Percentiles rank a stretch among this genome's conserved stretches.
Conservation (phyloP, 1,140 invertebrate species). For the Drosophila bocki region DNA sequence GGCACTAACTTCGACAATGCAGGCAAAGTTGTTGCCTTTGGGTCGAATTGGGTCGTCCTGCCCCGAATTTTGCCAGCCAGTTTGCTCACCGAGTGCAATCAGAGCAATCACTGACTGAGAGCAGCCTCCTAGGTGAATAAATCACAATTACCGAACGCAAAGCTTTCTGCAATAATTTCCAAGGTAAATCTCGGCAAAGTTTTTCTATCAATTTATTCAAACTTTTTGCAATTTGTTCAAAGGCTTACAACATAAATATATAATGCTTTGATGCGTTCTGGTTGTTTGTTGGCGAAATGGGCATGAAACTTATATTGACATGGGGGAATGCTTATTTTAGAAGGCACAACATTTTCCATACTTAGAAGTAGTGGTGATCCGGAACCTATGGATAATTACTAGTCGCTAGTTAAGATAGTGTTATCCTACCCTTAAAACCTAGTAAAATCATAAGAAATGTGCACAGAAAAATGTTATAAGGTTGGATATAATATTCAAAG, state of each 20-base stretch:
- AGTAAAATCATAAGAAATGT: conserved; percentile 70
- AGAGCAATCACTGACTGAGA: conserved; percentile 24
- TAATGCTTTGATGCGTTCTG: conserved; percentile 24
- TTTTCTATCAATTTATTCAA: conserved; percentile 52
- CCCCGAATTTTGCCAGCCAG: conserved; percentile 22
- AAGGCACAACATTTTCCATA: conserved; percentile 73
- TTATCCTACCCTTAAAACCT: conserved; percentile 73
- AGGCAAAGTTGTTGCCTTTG: conserved; percentile 31
- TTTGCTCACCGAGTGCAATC: conserved; percentile 43
- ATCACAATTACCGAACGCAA: conserved; percentile 45
- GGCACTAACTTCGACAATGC: conserved; percentile 31
- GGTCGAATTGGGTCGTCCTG: conserved; percentile 1
- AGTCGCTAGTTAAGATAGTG: conserved; percentile 48
- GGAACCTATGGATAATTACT: conserved; percentile 65
- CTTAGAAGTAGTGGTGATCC: conserved; percentile 56
- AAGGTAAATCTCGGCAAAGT: conserved; percentile 35
- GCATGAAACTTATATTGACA: conserved; percentile 16
- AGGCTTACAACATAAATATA: conserved; percentile 42
- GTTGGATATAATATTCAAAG: not conserved
- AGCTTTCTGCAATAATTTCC: conserved; percentile 42
- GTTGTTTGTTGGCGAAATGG: conserved; percentile 6
- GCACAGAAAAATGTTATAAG: not conserved
- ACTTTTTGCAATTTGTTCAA: conserved; percentile 34
- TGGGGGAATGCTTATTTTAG: conserved; percentile 49
- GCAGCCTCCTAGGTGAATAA: conserved; percentile 32